phyloP scores from a whole-genome alignment of 2,797 vertebrate genomes.

The Dryobates pubescens region DNA sequence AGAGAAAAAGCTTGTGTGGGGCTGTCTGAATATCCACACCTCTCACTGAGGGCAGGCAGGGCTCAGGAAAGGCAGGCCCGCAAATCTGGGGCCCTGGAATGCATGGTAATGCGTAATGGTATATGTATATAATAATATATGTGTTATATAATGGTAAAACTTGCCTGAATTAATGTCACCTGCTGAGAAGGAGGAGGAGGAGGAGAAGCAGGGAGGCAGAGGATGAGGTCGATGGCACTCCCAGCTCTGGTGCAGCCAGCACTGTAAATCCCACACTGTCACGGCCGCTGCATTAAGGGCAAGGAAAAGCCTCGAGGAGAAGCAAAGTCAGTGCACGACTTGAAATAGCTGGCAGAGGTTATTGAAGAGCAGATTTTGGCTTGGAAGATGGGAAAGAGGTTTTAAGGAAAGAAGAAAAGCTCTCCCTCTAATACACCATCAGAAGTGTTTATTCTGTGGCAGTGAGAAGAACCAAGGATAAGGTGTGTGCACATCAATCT shows the following conservation, averaged over 20 bases:
- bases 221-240: not conserved
- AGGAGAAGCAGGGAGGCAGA: not conserved
- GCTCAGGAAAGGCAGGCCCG: not conserved
- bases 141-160: not conserved
- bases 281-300: rapidly evolving
- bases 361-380: not conserved
- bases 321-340: not conserved
- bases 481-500: conserved; percentile 11
- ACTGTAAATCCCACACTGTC: rapidly evolving
- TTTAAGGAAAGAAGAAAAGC: not conserved
- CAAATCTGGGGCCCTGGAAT: rapidly evolving
- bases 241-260: not conserved
- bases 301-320: not conserved
- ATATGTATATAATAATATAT: too few species aligned
- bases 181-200: not conserved
- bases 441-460: conserved; percentile 65
- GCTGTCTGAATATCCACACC: not conserved
- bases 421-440: not conserved
- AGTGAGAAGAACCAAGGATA: conserved; percentile 29
- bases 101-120: too few species aligned
- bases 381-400: not conserved
- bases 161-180: not conserved
- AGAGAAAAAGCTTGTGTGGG: not conserved
- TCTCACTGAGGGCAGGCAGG: not conserved
- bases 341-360: not conserved